Base-by-base conservation (phyloP, 2,797 vertebrate genomes). In the Cuculus canorus region DNA sequence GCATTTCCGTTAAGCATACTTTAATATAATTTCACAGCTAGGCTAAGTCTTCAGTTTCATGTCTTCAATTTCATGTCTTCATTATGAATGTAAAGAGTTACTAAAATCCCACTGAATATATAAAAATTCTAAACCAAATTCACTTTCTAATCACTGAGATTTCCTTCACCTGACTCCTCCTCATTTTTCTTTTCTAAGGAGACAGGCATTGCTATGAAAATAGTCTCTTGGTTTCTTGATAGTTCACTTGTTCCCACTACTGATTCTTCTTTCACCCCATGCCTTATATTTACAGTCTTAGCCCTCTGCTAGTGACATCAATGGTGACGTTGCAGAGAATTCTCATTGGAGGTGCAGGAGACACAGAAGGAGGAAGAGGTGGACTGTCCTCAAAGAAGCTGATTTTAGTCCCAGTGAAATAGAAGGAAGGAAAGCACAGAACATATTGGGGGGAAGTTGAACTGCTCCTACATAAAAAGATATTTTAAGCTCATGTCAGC, bases 101-200 rank as follows among this genome's bases (percentile, higher is more conserved):
- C 60, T 48, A 68, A 86, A 82, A 77, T 82, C 41, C 82, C 64
- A 78, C 78, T 57, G 88, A 92, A 96, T 72, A 48, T 53, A 63
- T 72, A 81, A 88, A 21, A 87, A 5, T 45, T 33, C 48, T 63
- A 75, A 93, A 90, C 30, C 32, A 32, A 78, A 50, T 95, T 93
- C 56, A 43, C 57, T 90, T 93, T 93, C 68, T 92, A 82, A 88
- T 95, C 88, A 92, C 54, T 68, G 45, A 95, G 63, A 75, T 92
- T 92, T 93, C 63, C 70, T 95, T 79, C 77, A 92, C 93, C 66
- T 92, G 86, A 88, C 92, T 95, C 92, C 89, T 86, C 82, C 82
- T 94, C 77, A 32, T 82, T 93, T 95, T 91, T 90, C 88, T 96
- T 95, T 92, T 90, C 96, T 94, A 94, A 95, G 94, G 95, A 96